Evolutionary conservation across 1,140 invertebrate species (phyloP), one percentile per base, ranked within the genome.

Genomic region (Streblospio benedicti): DNA sequence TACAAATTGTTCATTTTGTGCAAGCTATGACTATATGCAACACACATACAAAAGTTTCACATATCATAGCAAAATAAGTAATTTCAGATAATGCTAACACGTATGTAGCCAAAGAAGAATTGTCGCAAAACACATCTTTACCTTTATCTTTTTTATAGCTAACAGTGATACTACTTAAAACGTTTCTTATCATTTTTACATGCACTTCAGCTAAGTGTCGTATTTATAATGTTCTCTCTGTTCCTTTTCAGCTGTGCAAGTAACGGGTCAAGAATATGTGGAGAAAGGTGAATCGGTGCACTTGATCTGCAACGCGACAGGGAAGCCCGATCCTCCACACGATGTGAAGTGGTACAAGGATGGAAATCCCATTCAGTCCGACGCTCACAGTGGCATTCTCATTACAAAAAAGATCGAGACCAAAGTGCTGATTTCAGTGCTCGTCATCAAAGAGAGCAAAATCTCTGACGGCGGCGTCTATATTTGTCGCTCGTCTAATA

Each of bases 281-380:
- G 70, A 71, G 43, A 59, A 52, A 18, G 71, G 71, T 6, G 63
- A 67, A 14, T 54, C 57, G 23, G 62, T 71, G 14, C 47, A 65
- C 20, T 60, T 73, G 16, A 41, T 67, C 31, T 73, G 71, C 54
- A 73, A 71, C 49, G 66, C 70, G 1, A 71, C 68, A 0, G 71
- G 70, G 9, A 65, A 62, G n/a, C 57, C 62, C 12, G 68, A 69
- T 23, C 65, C 71, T 3, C 69, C 71, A 14, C 68, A 69, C n/a
- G 67, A 73, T 54, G 59, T 73, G 2, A 67, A 70, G 44, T 73
- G 71, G 71, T 73, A 70, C 62, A 69, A 67, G 52, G 60, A 70
- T 47, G 69, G 69, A 0, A 54, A 67, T 47, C 65, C 65, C 57
- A 67, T 74, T 16, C 33, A 62, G 18, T 66, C 68, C 6, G 56